Conservation (phyloP, 1,140 invertebrate genomes). For the Drosophila parvula region DNA sequence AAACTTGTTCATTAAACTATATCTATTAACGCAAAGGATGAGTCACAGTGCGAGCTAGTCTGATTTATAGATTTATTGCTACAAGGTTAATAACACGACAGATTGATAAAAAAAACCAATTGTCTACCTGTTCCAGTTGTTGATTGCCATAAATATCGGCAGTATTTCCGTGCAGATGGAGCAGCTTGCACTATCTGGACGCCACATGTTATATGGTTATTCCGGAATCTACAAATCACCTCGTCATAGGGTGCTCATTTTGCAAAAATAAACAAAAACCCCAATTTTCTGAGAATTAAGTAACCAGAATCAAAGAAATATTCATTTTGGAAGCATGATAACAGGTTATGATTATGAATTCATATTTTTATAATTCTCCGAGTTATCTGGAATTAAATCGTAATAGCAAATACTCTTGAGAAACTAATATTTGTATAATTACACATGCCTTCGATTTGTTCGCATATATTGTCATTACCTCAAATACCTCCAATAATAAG, state of each 20-base stretch:
- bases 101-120: constrained; percentile 25
- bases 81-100: constrained; percentile 4
- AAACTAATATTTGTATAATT: no score
- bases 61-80: constrained; percentile 12
- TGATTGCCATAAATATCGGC: constrained; percentile 39
- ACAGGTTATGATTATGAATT: no score
- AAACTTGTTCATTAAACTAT: neutral
- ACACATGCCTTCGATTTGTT: no score
- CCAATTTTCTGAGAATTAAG: neutral
- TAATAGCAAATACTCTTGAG: no score
- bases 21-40: neutral
- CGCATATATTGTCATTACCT: no score
- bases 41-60: constrained; percentile 4
- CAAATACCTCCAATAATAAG: no score
- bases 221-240: constrained; percentile 7
- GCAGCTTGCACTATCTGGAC: constrained; percentile 13
- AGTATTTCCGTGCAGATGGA: constrained; percentile 31
- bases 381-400: no score
- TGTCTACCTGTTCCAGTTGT: constrained; percentile 38
- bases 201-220: constrained; percentile 29
- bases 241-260: neutral
- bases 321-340: neutral
- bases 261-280: neutral
- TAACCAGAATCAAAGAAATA: neutral
- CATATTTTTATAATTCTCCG: no score